Evolutionary conservation across 2,888 invertebrate species (phyloP), one percentile per base, ranked within the genome.

Genomic region (Drosophila seclusa): DNA sequence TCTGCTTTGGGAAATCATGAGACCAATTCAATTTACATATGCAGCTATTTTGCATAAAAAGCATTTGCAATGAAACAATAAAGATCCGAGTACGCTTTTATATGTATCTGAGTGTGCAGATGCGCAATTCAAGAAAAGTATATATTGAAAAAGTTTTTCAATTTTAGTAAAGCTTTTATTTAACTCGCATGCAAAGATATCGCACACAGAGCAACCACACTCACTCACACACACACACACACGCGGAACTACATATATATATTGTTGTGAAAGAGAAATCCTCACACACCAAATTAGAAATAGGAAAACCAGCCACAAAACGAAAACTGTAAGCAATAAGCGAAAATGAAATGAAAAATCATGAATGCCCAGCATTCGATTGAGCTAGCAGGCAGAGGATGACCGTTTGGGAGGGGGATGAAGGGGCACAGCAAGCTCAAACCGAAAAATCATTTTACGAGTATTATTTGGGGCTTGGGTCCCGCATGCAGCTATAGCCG

Each of bases 281-380:
- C 78, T 49, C 60, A 40, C 53, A 75, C 55, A 88, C 73, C 68
- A 85, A 89, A 85, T 85, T 85, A 89, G 89, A 84, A 85, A 84
- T 73, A 70, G 78, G 68, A 82, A 87, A 73, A 55, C 59, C 73
- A 62, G 58, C 71, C 84, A 75, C 85, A 69, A 76, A 85, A 89
- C 76, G 73, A 81, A 76, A 83, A 81, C 76, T 76, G 88, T 78
- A 81, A 79, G 87, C 89, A 90, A 88, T 86, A 88, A 87, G 82
- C 80, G 87, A 87, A 90, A 90, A 90, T 88, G 89, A 87, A 87
- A 87, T 90, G 90, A 90, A 90, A 90, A 90, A 86, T 90, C 90
- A 87, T 86, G 87, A 87, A 88, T 87, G 75, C 87, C 73, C 82
- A 76, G 71, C 64, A 55, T 62, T 60, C 54, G 24, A 57, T 40